Evolutionary conservation across 2,113 vertebrate genomes (phyloP), one percentile per base, ranked within the genome.

Genomic region (Corythoichthys intestinalis): DNA sequence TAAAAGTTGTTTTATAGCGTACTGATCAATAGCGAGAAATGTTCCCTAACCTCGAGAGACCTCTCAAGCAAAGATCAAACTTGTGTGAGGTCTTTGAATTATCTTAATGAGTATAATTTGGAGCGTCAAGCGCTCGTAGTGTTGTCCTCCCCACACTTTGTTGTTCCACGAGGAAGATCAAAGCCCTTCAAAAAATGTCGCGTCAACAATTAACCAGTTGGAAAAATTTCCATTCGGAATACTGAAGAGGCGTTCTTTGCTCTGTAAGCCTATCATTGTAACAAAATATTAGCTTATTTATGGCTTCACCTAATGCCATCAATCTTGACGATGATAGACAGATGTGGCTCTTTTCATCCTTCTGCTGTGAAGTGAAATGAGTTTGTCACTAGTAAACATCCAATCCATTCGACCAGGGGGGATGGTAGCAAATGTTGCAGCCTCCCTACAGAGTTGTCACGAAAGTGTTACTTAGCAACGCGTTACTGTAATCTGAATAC

Each of bases 141-240:
- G 70, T 72, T 74, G 64, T 69, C 77, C 53, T 69, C 80, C 71
- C 10, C 54, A 77, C 74, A 80, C 78, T 81, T 85, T 41, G 68
- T 74, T 76, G 54, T 80, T 68, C 68, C 34, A 39, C 70, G 80
- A 85, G 80, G 89, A 82, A 77, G 48, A 65, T 53, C 64, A 88
- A 89, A 79, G 81, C 84, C 86, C 74, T 87, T 89, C 83, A 91
- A 88, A 71, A 77, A 68, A 83, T 85, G 87, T 89, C 91, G 80
- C 53, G 67, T 73, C 83, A 66, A 68, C 88, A 93, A 93, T 94
- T 94, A 94, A 92, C 89, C 88, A 80, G 84, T 88, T 2, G 62
- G 79, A 89, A 89, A 90, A 79, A 78, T 88, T 89, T 88, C 88
- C 86, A 87, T 87, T 92, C 85, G 89, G 90, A 92, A 88, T 85